Percentiles rank a stretch among this genome's conserved stretches.
These are phyloP conservation scores for Trialeurodes vaporariorum DNA, from an alignment of 1,140 invertebrate species.

Conservation along the genomic window DNA sequence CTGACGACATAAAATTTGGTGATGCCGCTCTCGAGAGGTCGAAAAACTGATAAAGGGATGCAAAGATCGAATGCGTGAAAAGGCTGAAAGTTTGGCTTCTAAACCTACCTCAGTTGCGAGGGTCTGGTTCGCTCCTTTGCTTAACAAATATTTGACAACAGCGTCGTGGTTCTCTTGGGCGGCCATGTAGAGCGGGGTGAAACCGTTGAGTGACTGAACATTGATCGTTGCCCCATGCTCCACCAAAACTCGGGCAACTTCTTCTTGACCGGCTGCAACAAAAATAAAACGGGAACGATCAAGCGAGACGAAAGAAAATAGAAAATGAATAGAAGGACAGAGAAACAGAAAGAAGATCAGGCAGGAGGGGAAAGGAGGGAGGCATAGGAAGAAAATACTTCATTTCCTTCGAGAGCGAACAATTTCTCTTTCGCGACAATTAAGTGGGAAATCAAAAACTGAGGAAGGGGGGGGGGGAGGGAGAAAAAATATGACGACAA, in stretches of 20 bases:
- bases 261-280: slow-evolving; percentile 75
- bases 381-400: neutral
- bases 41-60: no score
- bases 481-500: no score
- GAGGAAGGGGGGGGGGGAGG: no score
- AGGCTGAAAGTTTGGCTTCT: no score
- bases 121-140: slow-evolving; percentile 90
- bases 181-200: slow-evolving; percentile 98
- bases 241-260: slow-evolving; percentile 83
- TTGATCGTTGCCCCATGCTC: slow-evolving; percentile 87
- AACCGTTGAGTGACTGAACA: slow-evolving; percentile 93
- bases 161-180: slow-evolving; percentile 96
- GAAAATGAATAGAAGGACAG: neutral
- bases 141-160: slow-evolving; percentile 84
- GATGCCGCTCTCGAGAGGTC: no score
- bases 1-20: no score
- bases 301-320: neutral
- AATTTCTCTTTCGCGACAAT: no score
- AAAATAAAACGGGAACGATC: slow-evolving; percentile 18
- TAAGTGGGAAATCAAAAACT: no score
- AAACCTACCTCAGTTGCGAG: slow-evolving; percentile 84
- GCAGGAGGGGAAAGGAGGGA: neutral
- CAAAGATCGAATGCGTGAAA: no score
- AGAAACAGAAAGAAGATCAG: neutral
- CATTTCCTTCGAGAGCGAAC: no score